Percentiles rank a stretch among this genome's conserved stretches.
Evolutionary conservation across 1,140 invertebrate species (phyloP).

Genomic region (Galleria mellonella): DNA sequence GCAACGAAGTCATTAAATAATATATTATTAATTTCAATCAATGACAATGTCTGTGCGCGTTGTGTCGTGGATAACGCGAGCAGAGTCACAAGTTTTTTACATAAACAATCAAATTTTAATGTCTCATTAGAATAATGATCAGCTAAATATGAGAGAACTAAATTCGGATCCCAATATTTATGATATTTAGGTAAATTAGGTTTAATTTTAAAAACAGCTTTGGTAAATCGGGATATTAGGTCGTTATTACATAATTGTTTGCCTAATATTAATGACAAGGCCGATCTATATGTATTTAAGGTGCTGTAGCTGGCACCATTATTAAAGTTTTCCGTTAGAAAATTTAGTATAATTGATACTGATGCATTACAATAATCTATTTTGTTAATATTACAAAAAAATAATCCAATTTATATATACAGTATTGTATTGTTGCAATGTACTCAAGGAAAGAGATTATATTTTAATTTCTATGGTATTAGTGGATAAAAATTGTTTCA

Average conservation of each 20-base stretch:
- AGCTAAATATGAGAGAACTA: neutral
- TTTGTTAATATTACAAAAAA: too few relatives aligned
- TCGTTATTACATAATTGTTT: neutral
- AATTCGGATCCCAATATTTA: constrained; percentile 6
- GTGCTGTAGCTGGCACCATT: constrained; percentile 1
- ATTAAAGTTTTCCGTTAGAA: neutral
- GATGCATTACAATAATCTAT: neutral
- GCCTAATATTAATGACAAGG: neutral
- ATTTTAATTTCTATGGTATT: neutral
- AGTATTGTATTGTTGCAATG: neutral
- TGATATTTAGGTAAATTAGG: constrained; percentile 1
- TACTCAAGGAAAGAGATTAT: neutral
- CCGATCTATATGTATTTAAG: constrained; percentile 1
- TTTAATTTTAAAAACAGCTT: constrained; percentile 1
- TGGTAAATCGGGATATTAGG: neutral
- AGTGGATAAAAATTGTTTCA: neutral
- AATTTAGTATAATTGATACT: neutral
- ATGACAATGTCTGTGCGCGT: constrained; percentile 8
- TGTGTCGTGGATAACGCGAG: constrained; percentile 11
- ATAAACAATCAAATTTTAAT: neutral
- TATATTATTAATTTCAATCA: neutral
- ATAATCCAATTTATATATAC: neutral
- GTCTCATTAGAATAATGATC: constrained; percentile 3
- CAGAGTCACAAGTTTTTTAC: constrained; percentile 7
- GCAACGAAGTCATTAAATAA: neutral